Conservation (phyloP, 1,140 invertebrate genomes). For the Eufriesea mexicana region DNA sequence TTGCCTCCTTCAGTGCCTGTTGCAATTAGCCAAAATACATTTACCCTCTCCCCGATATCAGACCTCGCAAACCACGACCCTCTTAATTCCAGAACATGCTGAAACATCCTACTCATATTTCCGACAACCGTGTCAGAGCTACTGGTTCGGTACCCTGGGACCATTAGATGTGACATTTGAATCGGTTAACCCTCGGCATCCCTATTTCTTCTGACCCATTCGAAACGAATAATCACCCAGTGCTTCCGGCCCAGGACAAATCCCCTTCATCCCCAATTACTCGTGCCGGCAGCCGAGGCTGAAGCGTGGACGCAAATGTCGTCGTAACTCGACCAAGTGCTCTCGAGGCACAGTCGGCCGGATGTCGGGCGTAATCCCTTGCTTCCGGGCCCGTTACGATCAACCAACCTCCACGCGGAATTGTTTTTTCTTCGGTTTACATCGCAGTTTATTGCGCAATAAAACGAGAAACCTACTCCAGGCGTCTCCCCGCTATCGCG, state of each 20-base stretch:
- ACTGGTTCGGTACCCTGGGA: too few species aligned
- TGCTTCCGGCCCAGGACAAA: not conserved
- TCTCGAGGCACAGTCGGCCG: not conserved
- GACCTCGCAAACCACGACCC: too few species aligned
- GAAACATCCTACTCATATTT: too few species aligned
- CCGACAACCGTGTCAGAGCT: too few species aligned
- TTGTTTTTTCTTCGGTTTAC: conserved; percentile 37
- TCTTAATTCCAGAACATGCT: too few species aligned
- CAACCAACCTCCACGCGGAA: not conserved
- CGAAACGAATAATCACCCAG: not conserved
- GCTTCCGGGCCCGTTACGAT: conserved; percentile 8
- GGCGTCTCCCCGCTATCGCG: not conserved
- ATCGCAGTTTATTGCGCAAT: conserved; percentile 12
- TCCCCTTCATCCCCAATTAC: not conserved
- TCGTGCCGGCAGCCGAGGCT: not conserved
- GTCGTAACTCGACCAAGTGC: not conserved
- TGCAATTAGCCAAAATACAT: too few species aligned
- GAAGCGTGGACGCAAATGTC: conserved; percentile 4
- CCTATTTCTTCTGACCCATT: not conserved
- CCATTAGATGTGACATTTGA: not conserved
- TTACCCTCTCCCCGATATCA: too few species aligned
- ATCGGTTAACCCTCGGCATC: not conserved
- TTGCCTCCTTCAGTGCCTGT: too few species aligned
- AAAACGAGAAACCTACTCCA: not conserved
- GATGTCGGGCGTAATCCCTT: conserved; percentile 1